Percentiles rank a stretch among this genome's conserved stretches.
phyloP scores from a whole-genome alignment of 2,113 vertebrate genomes.

The Meles meles region DNA sequence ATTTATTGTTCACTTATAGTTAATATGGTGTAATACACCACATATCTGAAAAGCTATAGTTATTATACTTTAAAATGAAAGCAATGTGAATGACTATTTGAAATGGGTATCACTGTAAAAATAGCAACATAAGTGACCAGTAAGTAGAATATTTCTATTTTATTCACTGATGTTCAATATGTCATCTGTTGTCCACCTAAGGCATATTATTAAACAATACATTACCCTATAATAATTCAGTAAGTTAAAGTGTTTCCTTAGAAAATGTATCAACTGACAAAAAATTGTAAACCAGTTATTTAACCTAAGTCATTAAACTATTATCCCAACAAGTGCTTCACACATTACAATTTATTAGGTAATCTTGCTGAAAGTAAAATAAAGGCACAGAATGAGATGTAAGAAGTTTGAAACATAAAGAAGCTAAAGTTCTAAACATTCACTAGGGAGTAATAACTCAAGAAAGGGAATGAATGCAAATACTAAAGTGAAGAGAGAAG shows the following conservation, averaged over 20 bases:
- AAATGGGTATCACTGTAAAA: background rate
- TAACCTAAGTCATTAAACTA: background rate
- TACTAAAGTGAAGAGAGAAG: background rate
- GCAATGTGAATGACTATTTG: background rate
- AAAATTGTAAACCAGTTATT: background rate
- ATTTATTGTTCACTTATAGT: background rate
- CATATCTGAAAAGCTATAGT: background rate
- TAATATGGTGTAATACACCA: background rate
- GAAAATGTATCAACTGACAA: constrained; percentile 5
- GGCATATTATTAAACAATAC: background rate
- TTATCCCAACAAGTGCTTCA: background rate
- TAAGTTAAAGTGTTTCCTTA: constrained; percentile 19
- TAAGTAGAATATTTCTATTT: background rate
- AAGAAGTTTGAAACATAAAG: constrained; percentile 11
- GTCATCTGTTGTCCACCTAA: background rate
- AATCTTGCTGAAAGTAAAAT: constrained; percentile 48
- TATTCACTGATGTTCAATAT: background rate
- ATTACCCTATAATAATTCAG: constrained; percentile 1
- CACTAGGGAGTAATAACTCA: background rate
- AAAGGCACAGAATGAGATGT: background rate
- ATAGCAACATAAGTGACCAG: background rate
- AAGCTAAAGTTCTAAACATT: background rate
- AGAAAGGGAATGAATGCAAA: background rate
- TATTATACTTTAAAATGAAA: background rate
- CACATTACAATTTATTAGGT: background rate